These are phyloP conservation scores for Argentina silus DNA, from an alignment of 2,797 vertebrate genomes.

Conservation along the genomic window DNA sequence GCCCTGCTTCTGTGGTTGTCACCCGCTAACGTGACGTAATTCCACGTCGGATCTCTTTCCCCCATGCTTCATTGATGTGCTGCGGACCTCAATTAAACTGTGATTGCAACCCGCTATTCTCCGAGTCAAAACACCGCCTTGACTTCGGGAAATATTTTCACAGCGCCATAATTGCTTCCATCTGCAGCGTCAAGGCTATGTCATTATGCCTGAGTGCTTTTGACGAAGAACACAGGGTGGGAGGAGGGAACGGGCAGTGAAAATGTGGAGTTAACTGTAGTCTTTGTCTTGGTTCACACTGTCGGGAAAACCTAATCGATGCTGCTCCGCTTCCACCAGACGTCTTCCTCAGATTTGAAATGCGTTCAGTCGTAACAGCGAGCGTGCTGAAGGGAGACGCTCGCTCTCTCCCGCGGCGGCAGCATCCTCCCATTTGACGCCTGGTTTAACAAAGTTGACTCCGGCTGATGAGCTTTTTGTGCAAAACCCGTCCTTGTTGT, in stretches of 20 bases:
- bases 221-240: too few species aligned
- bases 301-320: constrained; percentile 23
- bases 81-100: constrained; percentile 72
- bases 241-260: constrained; percentile 22
- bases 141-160: constrained; percentile 78
- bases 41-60: constrained; percentile 52
- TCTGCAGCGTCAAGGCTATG: constrained; percentile 71
- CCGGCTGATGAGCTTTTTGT: constrained; percentile 65
- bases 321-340: too few species aligned
- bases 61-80: constrained; percentile 58
- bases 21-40: constrained; percentile 42
- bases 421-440: constrained; percentile 47
- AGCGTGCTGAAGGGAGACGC: constrained; percentile 34
- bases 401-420: constrained; percentile 33
- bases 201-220: constrained; percentile 71
- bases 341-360: constrained; percentile 44
- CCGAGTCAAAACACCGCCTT: constrained; percentile 77
- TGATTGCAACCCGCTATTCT: constrained; percentile 75
- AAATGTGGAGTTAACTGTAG: constrained; percentile 31
- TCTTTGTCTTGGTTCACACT: constrained; percentile 15
- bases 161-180: constrained; percentile 78
- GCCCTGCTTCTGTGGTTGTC: constrained; percentile 23
- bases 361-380: constrained; percentile 46
- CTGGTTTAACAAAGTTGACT: constrained; percentile 65
- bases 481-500: constrained; percentile 54